phyloP scores from a whole-genome alignment of 2,113 vertebrate species.

The Elgaria multicarinata region DNA sequence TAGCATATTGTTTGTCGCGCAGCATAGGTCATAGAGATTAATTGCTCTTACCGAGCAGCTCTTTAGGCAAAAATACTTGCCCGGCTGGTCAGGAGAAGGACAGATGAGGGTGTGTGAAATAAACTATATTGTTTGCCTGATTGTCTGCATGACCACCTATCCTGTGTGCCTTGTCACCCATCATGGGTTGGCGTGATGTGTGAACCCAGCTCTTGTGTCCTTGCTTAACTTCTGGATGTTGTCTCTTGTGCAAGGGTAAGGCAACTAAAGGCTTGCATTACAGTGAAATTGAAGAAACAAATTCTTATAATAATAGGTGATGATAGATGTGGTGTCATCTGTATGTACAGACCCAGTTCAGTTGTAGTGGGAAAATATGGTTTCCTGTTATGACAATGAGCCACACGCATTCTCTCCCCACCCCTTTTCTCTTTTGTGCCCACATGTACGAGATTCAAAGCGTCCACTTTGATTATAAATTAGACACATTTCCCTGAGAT shows the following conservation, averaged over 20 bases:
- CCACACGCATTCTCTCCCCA: neutral
- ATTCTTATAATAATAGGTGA: neutral
- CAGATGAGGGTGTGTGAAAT: no score
- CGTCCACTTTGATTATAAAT: neutral
- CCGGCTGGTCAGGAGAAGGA: no score
- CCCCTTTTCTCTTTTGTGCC: neutral
- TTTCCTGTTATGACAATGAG: neutral
- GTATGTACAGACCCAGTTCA: neutral
- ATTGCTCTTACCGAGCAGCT: no score
- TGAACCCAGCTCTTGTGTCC: no score
- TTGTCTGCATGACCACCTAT: no score
- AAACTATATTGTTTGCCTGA: no score
- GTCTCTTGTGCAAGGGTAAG: neutral
- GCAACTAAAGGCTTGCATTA: neutral
- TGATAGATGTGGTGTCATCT: neutral
- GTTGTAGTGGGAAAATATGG: neutral
- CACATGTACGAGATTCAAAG: neutral
- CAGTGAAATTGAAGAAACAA: neutral
- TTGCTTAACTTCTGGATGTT: neutral
- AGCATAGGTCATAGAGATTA: no score
- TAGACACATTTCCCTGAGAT: neutral
- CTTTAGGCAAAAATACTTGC: no score
- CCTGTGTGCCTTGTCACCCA: no score
- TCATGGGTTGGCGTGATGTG: no score
- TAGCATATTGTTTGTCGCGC: no score